Evolutionary conservation across 2,797 vertebrate genomes (phyloP).

Genomic region (Agapornis canus): DNA sequence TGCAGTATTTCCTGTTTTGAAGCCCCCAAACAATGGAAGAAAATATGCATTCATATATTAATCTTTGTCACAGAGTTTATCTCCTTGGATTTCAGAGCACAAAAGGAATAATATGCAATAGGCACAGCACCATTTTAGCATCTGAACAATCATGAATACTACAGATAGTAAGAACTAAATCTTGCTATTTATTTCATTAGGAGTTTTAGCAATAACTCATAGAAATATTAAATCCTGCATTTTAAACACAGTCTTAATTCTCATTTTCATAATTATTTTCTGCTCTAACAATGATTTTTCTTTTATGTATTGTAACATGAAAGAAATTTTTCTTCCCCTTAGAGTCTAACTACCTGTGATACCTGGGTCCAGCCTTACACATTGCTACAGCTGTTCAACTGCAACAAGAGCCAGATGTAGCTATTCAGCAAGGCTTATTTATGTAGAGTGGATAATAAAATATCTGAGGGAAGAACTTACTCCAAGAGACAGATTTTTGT

Average conservation of each 20-base stretch:
- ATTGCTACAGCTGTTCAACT: neutral
- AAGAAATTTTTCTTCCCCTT: neutral
- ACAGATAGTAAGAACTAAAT: neutral
- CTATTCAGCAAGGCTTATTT: neutral
- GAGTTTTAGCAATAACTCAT: neutral
- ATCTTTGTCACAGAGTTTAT: constrained; percentile 21
- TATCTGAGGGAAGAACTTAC: neutral
- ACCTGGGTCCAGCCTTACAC: neutral
- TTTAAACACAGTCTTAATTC: neutral
- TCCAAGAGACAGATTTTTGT: neutral
- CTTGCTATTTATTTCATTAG: neutral
- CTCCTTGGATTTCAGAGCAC: constrained; percentile 5
- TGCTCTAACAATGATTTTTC: neutral
- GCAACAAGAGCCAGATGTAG: neutral
- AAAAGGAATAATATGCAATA: constrained; percentile 1
- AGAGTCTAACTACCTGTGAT: neutral
- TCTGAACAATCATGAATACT: constrained; percentile 12
- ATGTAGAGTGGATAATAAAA: neutral
- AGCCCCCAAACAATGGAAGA: neutral
- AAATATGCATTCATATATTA: neutral
- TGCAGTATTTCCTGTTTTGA: neutral
- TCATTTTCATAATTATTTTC: neutral
- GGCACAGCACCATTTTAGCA: constrained; percentile 8
- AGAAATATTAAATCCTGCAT: neutral
- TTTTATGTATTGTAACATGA: neutral